Evolutionary conservation across 1,140 invertebrate genomes (phyloP).

Genomic region (Kradibia gibbosae): DNA sequence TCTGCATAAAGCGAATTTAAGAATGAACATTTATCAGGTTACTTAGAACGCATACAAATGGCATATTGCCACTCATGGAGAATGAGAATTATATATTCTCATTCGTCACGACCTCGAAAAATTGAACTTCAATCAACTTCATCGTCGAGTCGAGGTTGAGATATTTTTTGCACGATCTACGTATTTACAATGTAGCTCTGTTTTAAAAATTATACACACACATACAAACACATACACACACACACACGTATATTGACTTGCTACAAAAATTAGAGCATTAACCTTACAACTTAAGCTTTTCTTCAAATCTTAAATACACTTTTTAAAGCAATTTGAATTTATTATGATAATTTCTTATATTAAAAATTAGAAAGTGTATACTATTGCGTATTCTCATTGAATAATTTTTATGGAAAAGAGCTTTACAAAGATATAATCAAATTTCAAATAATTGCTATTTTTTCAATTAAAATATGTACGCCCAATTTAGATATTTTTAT

Average conservation of each 20-base stretch:
- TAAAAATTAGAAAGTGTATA: slow-evolving; percentile 2
- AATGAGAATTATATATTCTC: neutral
- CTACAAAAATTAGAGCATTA: neutral
- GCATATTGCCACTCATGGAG: neutral
- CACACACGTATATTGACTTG: too few relatives aligned
- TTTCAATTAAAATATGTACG: neutral
- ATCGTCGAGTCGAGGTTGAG: slow-evolving; percentile 10
- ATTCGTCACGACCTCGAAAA: slow-evolving; percentile 26
- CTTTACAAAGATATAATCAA: neutral
- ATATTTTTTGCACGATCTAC: neutral
- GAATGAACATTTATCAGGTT: neutral
- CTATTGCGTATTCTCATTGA: neutral
- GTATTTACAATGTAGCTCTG: neutral
- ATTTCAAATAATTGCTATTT: neutral
- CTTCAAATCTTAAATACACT: neutral
- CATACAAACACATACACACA: too few relatives aligned
- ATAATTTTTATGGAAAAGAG: neutral
- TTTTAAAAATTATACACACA: slow-evolving; percentile 2
- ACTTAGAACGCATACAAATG: slow-evolving; percentile 37
- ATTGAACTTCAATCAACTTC: slow-evolving; percentile 43
- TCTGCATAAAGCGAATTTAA: neutral
- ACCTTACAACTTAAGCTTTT: neutral
- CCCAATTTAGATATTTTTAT: neutral
- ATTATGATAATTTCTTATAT: neutral
- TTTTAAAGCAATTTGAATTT: slow-evolving; percentile 1